phyloP scores from a whole-genome alignment of 1,140 invertebrate genomes.

The Leptestheria dahalacensis region DNA sequence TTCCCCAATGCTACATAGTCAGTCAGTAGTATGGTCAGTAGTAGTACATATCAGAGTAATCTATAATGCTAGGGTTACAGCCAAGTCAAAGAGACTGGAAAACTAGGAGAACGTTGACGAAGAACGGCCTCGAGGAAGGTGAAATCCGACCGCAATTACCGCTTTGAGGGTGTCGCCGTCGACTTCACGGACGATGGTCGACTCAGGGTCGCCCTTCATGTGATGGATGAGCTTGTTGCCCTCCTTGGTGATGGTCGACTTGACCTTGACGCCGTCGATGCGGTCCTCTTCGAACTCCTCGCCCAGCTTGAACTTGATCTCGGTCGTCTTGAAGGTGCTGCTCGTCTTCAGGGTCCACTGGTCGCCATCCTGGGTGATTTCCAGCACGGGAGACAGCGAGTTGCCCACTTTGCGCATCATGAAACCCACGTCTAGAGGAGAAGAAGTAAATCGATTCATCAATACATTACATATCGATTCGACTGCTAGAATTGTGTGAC shows the following conservation, averaged over 20 bases:
- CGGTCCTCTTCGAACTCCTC: slow-evolving; percentile 36
- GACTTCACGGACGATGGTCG: slow-evolving; percentile 45
- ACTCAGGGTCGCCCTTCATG: slow-evolving; percentile 47
- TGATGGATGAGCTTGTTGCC: slow-evolving; percentile 48
- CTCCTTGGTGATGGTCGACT: slow-evolving; percentile 24
- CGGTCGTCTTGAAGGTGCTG: slow-evolving; percentile 36
- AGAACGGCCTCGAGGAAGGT: too few relatives aligned
- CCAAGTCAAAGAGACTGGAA: too few relatives aligned
- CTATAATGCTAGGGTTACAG: too few relatives aligned
- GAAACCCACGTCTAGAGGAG: slow-evolving; percentile 32
- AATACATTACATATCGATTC: too few relatives aligned
- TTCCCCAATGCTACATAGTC: neutral
- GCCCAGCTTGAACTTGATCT: slow-evolving; percentile 32
- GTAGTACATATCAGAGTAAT: neutral
- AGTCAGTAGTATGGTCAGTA: neutral
- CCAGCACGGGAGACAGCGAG: slow-evolving; percentile 28
- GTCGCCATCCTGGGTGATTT: slow-evolving; percentile 30
- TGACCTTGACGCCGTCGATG: slow-evolving; percentile 32
- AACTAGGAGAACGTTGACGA: too few relatives aligned
- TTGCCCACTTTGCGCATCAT: slow-evolving; percentile 32
- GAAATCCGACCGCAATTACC: too few relatives aligned
- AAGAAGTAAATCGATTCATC: too few relatives aligned
- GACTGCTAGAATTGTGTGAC: too few relatives aligned
- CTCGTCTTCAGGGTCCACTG: slow-evolving; percentile 31
- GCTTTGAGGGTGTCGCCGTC: slow-evolving; percentile 53